Base-by-base conservation (phyloP, 2,888 invertebrate genomes). In the Ichneumoninae sp. region DNA sequence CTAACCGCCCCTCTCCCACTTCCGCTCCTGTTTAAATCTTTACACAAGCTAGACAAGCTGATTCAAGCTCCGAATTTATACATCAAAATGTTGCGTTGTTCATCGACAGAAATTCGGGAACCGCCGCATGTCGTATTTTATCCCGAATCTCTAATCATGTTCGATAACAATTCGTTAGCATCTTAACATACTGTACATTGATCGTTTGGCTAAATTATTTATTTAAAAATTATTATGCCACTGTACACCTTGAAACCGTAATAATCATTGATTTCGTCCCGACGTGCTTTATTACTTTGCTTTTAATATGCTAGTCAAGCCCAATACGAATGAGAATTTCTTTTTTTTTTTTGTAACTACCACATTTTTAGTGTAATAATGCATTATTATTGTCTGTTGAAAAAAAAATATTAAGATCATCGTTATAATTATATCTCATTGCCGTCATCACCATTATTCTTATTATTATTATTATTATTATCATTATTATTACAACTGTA, bases 231-330 rank as follows among this genome's bases (percentile, higher is more conserved):
- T 69, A 77, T 65, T 44, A 19, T 73, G 44, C 19, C 81, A 66
- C 60, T 40, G 65, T 69, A 74, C 36, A 44, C 30, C 47, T 57
- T 44, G 13, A 69, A 47, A 66, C 44, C 60, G 30, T 40, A 71
- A 73, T 65, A 19, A 78, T 78, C 30, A 74, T 81, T 70, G 78
- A 60, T 85, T 75, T 69, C 66, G 16, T 60, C 57, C 78, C 66
- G 73, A 80, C 66, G 80, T 84, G 82, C 81, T 86, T 85, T 80
- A 85, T 83, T 80, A 85, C 26, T 76, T 83, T 87, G 85, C 85
- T 88, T 88, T 88, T 86, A 85, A 88, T 86, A 90, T 92, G 91
- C 93, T 93, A 93, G 93, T 93, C 93, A 93, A 91, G 82, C 85
- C 88, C 89, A 88, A 91, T 90, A 89, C 88, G 88, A 91, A 90